These are phyloP conservation scores for Istiophorus platypterus DNA, from an alignment of 2,113 vertebrate genomes.

Conservation along the genomic window DNA sequence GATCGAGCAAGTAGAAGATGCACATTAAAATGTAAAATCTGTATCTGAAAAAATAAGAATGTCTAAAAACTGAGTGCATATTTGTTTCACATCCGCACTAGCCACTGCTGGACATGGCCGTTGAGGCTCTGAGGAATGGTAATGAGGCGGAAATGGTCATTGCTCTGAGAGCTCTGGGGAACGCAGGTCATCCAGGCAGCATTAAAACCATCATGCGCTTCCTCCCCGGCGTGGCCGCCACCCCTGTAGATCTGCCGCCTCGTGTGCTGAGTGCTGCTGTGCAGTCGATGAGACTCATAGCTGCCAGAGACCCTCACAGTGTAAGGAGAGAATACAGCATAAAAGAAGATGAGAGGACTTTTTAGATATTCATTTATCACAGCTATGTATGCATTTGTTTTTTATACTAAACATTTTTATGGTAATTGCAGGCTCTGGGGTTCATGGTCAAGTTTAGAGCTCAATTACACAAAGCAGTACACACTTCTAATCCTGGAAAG, in stretches of 20 bases:
- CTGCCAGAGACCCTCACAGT: constrained; percentile 82
- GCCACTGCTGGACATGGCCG: constrained; percentile 87
- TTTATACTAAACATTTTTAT: too few relatives aligned
- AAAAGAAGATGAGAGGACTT: neutral
- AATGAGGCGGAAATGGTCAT: constrained; percentile 84
- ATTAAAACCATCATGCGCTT: constrained; percentile 88
- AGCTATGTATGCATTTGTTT: neutral
- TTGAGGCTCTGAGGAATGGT: constrained; percentile 76
- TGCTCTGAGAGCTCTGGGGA: constrained; percentile 88
- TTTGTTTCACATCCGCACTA: constrained; percentile 50
- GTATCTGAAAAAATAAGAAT: neutral
- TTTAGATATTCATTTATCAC: neutral
- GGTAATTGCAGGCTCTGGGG: too few relatives aligned
- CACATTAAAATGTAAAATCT: neutral
- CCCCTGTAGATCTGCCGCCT: constrained; percentile 74
- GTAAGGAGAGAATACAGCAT: constrained; percentile 73
- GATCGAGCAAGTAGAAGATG: neutral
- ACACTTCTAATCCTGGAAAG: neutral
- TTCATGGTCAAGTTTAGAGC: too few relatives aligned
- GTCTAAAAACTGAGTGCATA: neutral
- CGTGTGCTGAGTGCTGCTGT: constrained; percentile 84
- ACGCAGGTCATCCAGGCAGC: constrained; percentile 87
- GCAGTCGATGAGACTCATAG: constrained; percentile 87
- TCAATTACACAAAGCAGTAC: too few relatives aligned
- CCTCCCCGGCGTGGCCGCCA: constrained; percentile 82